Conservation (phyloP, 1,140 invertebrate species). For the Heliothis subflexa region DNA sequence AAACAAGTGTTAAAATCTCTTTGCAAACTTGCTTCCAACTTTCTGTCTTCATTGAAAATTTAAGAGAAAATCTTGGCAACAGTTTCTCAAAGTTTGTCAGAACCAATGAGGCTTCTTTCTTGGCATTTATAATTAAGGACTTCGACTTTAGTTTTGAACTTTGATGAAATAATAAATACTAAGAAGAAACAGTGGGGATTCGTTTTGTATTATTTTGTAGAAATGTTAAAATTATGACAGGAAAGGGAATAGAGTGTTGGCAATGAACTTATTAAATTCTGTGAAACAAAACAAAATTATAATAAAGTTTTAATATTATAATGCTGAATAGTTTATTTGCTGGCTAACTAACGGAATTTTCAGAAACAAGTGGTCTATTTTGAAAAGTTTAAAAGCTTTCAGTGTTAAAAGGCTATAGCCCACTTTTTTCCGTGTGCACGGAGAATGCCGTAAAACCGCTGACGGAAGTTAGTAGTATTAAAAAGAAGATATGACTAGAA, state of each 20-base stretch:
- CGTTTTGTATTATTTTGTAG: no score
- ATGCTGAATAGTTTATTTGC: no score
- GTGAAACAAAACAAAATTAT: background rate
- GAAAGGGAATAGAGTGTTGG: background rate
- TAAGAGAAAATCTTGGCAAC: constrained; percentile 21
- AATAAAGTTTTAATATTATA: no score
- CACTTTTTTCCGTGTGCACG: no score
- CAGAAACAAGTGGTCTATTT: no score
- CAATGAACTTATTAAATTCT: background rate
- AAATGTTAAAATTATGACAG: no score
- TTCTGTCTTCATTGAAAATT: constrained; percentile 26
- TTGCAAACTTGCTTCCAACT: background rate
- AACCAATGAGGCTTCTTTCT: background rate
- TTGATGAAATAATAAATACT: background rate
- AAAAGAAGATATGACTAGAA: no score
- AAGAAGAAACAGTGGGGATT: background rate
- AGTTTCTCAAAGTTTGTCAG: constrained; percentile 10
- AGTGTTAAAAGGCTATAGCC: no score
- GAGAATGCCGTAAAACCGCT: no score
- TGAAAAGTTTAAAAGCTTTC: no score
- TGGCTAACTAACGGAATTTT: no score
- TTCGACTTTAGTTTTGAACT: background rate
- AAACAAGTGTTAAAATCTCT: constrained; percentile 17
- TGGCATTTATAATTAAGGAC: constrained; percentile 1
- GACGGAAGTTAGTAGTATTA: no score